Conservation (phyloP, 1,140 invertebrate species). For the Lordiphosa mommai region DNA sequence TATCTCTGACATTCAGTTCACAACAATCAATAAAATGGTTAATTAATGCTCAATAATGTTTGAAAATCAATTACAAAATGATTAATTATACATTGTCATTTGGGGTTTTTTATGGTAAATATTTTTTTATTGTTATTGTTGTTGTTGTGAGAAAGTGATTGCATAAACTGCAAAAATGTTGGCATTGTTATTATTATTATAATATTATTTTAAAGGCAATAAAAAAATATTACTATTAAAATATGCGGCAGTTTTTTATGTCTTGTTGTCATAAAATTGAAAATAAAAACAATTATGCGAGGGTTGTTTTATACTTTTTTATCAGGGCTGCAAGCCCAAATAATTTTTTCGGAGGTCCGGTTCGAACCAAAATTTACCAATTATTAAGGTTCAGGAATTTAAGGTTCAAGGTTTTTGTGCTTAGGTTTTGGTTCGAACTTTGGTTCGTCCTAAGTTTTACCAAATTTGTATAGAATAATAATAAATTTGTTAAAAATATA, state of each 20-base stretch:
- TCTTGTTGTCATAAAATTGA: slow-evolving; percentile 13
- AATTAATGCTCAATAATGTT: slow-evolving; percentile 34
- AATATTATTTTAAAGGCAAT: slow-evolving; percentile 36
- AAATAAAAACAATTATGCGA: no score
- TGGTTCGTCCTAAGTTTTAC: no score
- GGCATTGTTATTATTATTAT: slow-evolving; percentile 30
- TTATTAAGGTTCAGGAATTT: no score
- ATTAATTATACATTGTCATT: slow-evolving; percentile 36
- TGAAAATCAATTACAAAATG: slow-evolving; percentile 26
- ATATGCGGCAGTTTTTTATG: slow-evolving; percentile 23
- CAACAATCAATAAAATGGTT: slow-evolving; percentile 20
- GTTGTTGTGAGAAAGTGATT: slow-evolving; percentile 65
- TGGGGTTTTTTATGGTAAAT: no score
- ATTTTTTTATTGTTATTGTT: slow-evolving; percentile 10
- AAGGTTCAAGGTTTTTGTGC: no score
- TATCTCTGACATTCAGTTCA: slow-evolving; percentile 31
- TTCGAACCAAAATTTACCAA: no score
- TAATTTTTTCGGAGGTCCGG: no score
- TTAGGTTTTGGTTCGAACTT: no score
- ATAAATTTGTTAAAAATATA: no score
- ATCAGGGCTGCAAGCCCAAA: no score
- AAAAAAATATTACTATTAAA: slow-evolving; percentile 25
- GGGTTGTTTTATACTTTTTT: no score
- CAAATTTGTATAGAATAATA: no score
- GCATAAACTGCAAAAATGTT: slow-evolving; percentile 38